These are phyloP conservation scores for Coptodon bakossiorum DNA, from an alignment of 2,113 vertebrate species.

Conservation along the genomic window DNA sequence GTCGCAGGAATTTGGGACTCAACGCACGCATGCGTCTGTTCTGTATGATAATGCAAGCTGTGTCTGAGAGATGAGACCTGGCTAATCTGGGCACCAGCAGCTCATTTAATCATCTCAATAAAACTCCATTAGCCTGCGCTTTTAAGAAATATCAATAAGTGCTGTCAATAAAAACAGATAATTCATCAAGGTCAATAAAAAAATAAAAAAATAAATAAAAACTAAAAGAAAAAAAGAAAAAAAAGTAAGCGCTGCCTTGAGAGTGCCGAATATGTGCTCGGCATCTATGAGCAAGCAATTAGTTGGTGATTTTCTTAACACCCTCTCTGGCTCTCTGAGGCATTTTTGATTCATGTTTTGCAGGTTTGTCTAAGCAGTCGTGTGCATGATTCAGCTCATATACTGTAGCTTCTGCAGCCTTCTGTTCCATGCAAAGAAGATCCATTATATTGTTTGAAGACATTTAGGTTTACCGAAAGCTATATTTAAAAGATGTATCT, in stretches of 20 bases:
- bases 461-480: background rate
- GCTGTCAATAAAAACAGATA: constrained; percentile 69
- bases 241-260: constrained; percentile 47
- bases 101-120: constrained; percentile 73
- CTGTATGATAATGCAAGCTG: constrained; percentile 70
- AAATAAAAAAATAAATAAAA: background rate
- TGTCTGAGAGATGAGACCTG: constrained; percentile 57
- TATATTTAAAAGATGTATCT: background rate
- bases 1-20: constrained; percentile 70
- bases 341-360: constrained; percentile 41
- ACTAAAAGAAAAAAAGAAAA: background rate
- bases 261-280: constrained; percentile 35
- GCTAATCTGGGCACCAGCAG: constrained; percentile 67
- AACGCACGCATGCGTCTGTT: constrained; percentile 68
- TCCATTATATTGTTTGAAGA: constrained; percentile 22
- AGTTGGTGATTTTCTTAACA: constrained; percentile 39
- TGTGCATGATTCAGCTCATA: constrained; percentile 11
- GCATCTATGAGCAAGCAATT: constrained; percentile 56
- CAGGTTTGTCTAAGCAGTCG: constrained; percentile 26
- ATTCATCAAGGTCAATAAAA: constrained; percentile 71
- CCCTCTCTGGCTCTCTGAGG: constrained; percentile 29
- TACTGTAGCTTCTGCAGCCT: background rate
- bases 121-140: constrained; percentile 65
- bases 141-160: constrained; percentile 75
- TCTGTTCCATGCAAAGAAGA: background rate